Conservation (phyloP, 2,113 vertebrate genomes). For the Psettodes erumei region DNA sequence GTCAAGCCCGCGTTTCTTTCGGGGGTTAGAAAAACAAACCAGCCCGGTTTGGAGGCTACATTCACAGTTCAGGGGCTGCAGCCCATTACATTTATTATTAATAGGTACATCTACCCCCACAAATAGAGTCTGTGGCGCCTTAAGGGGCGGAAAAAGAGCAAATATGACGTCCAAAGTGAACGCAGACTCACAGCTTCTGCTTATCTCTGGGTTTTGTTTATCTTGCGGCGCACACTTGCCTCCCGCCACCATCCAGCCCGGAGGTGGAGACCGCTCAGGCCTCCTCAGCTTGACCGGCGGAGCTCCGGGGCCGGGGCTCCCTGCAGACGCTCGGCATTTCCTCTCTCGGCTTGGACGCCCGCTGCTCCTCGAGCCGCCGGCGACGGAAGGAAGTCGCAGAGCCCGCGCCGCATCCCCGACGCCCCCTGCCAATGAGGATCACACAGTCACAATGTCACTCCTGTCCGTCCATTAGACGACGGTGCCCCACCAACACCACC, state of each 20-base stretch:
- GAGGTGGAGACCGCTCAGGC: constrained; percentile 48
- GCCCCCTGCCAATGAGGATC: constrained; percentile 29
- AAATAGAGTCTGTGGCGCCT: constrained; percentile 20
- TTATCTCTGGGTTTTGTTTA: constrained; percentile 36
- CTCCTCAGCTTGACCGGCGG: constrained; percentile 42
- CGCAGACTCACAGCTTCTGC: constrained; percentile 39
- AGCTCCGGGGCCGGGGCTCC: constrained; percentile 30
- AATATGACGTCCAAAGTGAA: constrained; percentile 1
- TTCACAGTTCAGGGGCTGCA: constrained; percentile 55
- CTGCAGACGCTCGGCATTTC: constrained; percentile 37
- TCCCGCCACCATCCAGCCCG: constrained; percentile 44
- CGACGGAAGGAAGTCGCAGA: constrained; percentile 23
- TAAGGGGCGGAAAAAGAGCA: constrained; percentile 18
- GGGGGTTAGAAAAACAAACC: not conserved
- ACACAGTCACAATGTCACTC: constrained; percentile 42
- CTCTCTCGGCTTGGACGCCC: constrained; percentile 29
- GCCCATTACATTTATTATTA: constrained; percentile 52
- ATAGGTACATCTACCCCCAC: constrained; percentile 49
- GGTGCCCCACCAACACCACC: no score
- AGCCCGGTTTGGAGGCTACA: constrained; percentile 13
- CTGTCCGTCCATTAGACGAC: not conserved
- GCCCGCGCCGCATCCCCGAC: constrained; percentile 49
- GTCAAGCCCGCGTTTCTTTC: constrained; percentile 9
- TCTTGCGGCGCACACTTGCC: constrained; percentile 48
- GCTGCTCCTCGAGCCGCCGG: constrained; percentile 27